Evolutionary conservation across 2,888 invertebrate genomes (phyloP).

Genomic region (Neoscelio sp.): DNA sequence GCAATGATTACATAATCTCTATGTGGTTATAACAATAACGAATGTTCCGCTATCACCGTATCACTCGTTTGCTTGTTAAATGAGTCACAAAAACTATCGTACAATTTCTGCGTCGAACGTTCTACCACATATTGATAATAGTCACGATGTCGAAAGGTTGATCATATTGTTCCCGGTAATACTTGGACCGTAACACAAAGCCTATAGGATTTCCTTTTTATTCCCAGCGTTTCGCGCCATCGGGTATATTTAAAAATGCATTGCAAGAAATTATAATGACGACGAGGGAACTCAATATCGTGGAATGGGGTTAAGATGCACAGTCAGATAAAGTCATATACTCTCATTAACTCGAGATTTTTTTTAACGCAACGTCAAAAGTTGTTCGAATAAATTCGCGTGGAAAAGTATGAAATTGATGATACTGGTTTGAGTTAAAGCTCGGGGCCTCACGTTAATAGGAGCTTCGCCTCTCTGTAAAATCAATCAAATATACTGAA

Average conservation of each 20-base stretch:
- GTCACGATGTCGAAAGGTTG: conserved; percentile 13
- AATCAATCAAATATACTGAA: too few relatives aligned
- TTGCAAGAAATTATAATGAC: conserved; percentile 39
- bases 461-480: too few relatives aligned
- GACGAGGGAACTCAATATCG: conserved; percentile 32
- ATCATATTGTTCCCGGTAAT: conserved; percentile 29
- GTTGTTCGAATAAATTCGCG: not conserved
- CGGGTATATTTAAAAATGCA: conserved; percentile 44
- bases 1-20: conserved; percentile 17
- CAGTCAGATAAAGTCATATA: conserved; percentile 21
- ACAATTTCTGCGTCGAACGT: conserved; percentile 20
- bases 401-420: not conserved
- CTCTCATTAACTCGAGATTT: conserved; percentile 4
- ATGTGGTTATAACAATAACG: conserved; percentile 2
- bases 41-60: conserved; percentile 21
- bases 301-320: conserved; percentile 39
- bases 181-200: conserved; percentile 35
- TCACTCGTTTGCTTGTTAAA: conserved; percentile 33
- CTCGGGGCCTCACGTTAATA: too few relatives aligned
- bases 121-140: conserved; percentile 36
- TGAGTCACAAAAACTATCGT: conserved; percentile 51
- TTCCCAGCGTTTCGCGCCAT: conserved; percentile 21
- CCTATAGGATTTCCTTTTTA: conserved; percentile 37
- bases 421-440: too few relatives aligned
- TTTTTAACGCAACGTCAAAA: conserved; percentile 25